Evolutionary conservation across 2,888 invertebrate species (phyloP), one percentile per base, ranked within the genome.

Genomic region (Oligia latruncula): DNA sequence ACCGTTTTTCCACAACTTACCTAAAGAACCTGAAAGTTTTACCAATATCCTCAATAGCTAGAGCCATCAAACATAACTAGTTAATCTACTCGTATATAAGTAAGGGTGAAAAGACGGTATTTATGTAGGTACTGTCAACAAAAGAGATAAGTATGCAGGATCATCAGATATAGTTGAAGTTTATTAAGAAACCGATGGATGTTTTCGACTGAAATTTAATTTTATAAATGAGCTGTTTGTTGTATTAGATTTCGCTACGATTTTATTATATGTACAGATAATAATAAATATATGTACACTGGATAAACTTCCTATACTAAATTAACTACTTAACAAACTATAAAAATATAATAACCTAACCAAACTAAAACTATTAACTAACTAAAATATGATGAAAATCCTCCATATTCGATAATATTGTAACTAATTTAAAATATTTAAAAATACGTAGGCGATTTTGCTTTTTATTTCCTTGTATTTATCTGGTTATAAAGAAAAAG

Each of bases 331-430:
- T 40, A 17, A 5, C 0, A 17, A 52, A 52, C 5, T 17, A 52
- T 52, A 52, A 52, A 15, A 52, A 46, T 52, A 5, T 17, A 52
- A 46, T 46, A 11, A 46, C 13, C 46, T 46, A 46, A 46, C 46
- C 46, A 17, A 17, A 52, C 49, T 52, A 52, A 52, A 52, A 52
- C 40, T 40, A 40, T 40, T 40, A 40, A 40, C 40, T 40, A 40
- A 40, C 17, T 52, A 49, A 43, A 43, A 43, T 49, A 49, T 49
- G n/a, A n/a, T n/a, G 52, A 52, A 49, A 49, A 15, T 49, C 49
- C 49, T 15, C 4, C 49, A 15, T 2, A 3, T 49, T 80, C 46
- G 52, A 62, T 78, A 66, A 60, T 8, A 79, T 52, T 60, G 20
- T 35, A 13, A n/a, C n/a, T n/a, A n/a, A 43, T 35, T 35, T 17